These are phyloP conservation scores for Zosterops hypoxanthus DNA, from an alignment of 2,113 vertebrate species.

Conservation along the genomic window DNA sequence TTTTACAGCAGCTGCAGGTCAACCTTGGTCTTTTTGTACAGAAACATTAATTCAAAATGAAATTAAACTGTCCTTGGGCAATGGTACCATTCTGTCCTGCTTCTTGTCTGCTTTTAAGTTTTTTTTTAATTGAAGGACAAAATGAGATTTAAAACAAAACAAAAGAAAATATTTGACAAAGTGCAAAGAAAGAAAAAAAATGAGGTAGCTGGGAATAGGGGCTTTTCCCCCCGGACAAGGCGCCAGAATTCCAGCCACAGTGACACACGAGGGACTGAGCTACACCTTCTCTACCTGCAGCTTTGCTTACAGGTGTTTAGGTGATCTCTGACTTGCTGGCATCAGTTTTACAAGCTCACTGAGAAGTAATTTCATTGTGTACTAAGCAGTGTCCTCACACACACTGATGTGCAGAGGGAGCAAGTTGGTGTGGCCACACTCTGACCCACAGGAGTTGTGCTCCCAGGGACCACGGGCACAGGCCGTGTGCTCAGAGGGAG, in stretches of 20 bases:
- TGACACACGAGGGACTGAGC: background rate
- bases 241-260: background rate
- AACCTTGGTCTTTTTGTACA: constrained; percentile 64
- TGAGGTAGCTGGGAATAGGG: constrained; percentile 62
- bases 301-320: background rate
- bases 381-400: background rate
- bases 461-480: accelerated
- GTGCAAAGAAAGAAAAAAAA: constrained; percentile 12
- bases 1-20: constrained; percentile 62
- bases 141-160: constrained; percentile 2
- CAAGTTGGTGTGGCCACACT: background rate
- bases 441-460: background rate
- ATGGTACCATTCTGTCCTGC: constrained; percentile 37
- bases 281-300: background rate
- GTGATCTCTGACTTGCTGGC: background rate
- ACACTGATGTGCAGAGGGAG: background rate
- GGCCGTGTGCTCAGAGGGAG: background rate
- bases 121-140: constrained; percentile 60
- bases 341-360: background rate
- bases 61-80: constrained; percentile 57
- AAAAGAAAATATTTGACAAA: constrained; percentile 13
- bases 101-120: constrained; percentile 26
- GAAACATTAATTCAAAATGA: constrained; percentile 57
- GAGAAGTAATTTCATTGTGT: background rate
- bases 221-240: background rate